Evolutionary conservation across 2,888 invertebrate genomes (phyloP).

Genomic region (Scaeva pyrastri): DNA sequence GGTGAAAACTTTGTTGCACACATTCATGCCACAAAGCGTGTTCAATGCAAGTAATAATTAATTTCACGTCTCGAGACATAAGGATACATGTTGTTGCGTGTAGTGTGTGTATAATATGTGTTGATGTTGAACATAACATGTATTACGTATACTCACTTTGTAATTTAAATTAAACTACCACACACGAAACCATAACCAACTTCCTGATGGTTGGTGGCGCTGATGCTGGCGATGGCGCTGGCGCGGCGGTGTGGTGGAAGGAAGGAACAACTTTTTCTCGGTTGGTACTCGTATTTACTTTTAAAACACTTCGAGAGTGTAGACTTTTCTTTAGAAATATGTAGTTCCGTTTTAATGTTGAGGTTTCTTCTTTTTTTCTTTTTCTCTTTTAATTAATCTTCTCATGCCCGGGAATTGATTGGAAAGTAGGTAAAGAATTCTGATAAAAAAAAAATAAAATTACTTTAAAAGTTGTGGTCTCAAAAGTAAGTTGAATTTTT

Average conservation of each 20-base stretch:
- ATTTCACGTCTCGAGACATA: conserved; percentile 14
- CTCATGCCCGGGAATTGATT: not conserved
- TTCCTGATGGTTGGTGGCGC: not conserved
- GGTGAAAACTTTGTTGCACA: not conserved
- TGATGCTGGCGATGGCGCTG: too few species aligned
- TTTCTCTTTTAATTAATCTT: not conserved
- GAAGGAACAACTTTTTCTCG: not conserved
- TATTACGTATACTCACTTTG: conserved; percentile 2
- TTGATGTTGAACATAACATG: not conserved
- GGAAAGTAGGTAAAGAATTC: not conserved
- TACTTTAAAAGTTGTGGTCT: too few species aligned
- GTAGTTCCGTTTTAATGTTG: not conserved
- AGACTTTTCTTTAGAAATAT: not conserved
- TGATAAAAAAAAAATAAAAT: not conserved
- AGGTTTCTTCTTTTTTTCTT: too few species aligned
- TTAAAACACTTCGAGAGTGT: not conserved
- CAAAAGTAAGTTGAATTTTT: too few species aligned
- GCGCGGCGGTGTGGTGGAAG: too few species aligned
- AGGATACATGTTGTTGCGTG: conserved; percentile 1
- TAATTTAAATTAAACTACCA: conserved; percentile 32
- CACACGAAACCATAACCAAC: conserved; percentile 30
- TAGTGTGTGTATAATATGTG: conserved; percentile 13
- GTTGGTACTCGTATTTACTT: not conserved
- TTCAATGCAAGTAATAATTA: conserved; percentile 29
- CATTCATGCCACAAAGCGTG: conserved; percentile 21